phyloP scores from a whole-genome alignment of 2,797 vertebrate genomes.

The Cryptoprocta ferox region DNA sequence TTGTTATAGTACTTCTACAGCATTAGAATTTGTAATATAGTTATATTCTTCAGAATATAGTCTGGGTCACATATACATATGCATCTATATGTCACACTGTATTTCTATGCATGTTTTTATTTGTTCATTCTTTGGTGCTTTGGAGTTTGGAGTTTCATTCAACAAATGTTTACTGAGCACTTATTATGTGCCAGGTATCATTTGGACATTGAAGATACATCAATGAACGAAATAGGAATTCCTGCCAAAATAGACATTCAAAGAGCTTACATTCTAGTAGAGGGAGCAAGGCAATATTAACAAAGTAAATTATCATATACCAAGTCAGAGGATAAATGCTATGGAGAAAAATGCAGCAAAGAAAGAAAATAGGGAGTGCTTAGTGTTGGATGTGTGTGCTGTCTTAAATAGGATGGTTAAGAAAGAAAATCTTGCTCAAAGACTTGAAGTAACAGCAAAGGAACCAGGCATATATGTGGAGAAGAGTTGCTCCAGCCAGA shows the following conservation, averaged over 20 bases:
- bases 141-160: background rate
- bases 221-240: constrained; percentile 41
- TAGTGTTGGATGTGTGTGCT: background rate
- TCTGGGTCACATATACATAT: background rate
- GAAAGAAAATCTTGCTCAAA: background rate
- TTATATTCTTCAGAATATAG: background rate
- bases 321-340: constrained; percentile 15
- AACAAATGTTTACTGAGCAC: constrained; percentile 5
- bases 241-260: background rate
- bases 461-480: background rate
- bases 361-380: background rate
- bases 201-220: background rate
- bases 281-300: background rate
- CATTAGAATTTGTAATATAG: constrained; percentile 30
- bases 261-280: background rate
- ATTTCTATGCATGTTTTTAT: background rate
- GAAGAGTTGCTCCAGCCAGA: background rate
- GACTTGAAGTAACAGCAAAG: background rate
- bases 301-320: constrained; percentile 26
- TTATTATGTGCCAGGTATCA: background rate
- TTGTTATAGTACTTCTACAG: background rate
- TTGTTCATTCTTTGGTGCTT: constrained; percentile 8
- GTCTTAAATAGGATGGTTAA: constrained; percentile 21
- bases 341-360: constrained; percentile 1
- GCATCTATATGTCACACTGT: background rate